Evolutionary conservation across 2,888 invertebrate species (phyloP).

Genomic region (Plagiodera versicolora): DNA sequence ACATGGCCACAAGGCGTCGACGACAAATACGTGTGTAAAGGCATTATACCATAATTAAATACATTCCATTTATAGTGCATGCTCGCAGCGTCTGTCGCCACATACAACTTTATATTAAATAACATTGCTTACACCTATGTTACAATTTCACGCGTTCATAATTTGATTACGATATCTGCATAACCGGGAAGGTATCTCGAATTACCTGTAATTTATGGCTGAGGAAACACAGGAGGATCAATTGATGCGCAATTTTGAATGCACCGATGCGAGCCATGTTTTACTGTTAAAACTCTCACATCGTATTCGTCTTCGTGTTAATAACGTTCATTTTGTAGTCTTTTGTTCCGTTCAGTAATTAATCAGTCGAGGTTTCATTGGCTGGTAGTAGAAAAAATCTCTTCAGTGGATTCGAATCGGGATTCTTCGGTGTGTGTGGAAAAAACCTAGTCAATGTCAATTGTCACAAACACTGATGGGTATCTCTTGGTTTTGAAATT

Average conservation of each 20-base stretch:
- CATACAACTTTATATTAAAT: slow-evolving; percentile 49
- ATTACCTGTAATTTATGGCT: slow-evolving; percentile 36
- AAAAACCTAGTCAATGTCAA: slow-evolving; percentile 13
- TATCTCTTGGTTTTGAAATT: slow-evolving; percentile 22
- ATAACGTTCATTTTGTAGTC: no score
- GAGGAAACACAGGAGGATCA: slow-evolving; percentile 29
- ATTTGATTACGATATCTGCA: slow-evolving; percentile 48
- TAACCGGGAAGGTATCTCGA: slow-evolving; percentile 41
- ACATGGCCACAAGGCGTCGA: slow-evolving; percentile 20
- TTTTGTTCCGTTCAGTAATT: no score
- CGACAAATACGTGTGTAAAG: slow-evolving; percentile 46
- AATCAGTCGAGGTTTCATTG: no score
- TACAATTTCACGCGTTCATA: slow-evolving; percentile 53
- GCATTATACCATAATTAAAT: slow-evolving; percentile 55
- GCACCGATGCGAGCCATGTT: background rate
- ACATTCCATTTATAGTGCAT: slow-evolving; percentile 54
- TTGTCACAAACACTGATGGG: slow-evolving; percentile 20
- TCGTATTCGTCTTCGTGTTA: no score
- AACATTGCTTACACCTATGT: slow-evolving; percentile 51
- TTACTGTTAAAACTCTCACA: no score
- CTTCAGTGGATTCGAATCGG: no score
- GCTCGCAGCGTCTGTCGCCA: slow-evolving; percentile 44
- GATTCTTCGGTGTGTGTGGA: no score
- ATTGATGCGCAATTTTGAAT: slow-evolving; percentile 25
- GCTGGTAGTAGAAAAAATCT: no score